Conservation (phyloP, 2,797 vertebrate species). For the Hirundo rustica region DNA sequence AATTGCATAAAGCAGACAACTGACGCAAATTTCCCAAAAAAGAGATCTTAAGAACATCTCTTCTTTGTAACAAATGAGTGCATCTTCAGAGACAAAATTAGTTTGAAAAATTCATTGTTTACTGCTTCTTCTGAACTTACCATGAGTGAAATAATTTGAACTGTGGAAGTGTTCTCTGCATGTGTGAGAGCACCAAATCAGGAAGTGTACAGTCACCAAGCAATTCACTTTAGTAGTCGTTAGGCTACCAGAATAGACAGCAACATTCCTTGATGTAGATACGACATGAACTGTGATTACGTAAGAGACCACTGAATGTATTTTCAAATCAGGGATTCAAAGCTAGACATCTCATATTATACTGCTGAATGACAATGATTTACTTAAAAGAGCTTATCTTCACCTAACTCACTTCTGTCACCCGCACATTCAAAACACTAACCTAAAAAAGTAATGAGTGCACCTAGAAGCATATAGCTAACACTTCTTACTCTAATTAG, state of each 20-base stretch:
- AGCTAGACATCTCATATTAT: not conserved
- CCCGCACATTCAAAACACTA: not conserved
- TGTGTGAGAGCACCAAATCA: not conserved
- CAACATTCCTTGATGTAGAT: slow-evolving; percentile 24
- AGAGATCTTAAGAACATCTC: not conserved
- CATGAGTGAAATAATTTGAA: not conserved
- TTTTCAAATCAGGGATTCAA: slow-evolving; percentile 7
- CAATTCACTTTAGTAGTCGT: not conserved
- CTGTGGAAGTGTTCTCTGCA: not conserved
- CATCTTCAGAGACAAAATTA: not conserved
- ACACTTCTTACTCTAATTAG: not conserved
- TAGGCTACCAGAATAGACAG: slow-evolving; percentile 8
- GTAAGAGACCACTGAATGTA: slow-evolving; percentile 19
- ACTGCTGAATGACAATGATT: not conserved
- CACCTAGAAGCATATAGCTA: not conserved
- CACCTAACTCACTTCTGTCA: not conserved
- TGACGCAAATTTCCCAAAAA: not conserved
- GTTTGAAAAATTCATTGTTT: not conserved
- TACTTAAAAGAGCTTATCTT: not conserved
- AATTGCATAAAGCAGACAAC: not conserved
- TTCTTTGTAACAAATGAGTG: not conserved
- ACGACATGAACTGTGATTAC: slow-evolving; percentile 30
- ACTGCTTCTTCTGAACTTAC: not conserved
- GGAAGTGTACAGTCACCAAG: not conserved
- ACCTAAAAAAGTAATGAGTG: not conserved